Conservation (phyloP, 1,140 invertebrate species). For the Hormaphis cornu region DNA sequence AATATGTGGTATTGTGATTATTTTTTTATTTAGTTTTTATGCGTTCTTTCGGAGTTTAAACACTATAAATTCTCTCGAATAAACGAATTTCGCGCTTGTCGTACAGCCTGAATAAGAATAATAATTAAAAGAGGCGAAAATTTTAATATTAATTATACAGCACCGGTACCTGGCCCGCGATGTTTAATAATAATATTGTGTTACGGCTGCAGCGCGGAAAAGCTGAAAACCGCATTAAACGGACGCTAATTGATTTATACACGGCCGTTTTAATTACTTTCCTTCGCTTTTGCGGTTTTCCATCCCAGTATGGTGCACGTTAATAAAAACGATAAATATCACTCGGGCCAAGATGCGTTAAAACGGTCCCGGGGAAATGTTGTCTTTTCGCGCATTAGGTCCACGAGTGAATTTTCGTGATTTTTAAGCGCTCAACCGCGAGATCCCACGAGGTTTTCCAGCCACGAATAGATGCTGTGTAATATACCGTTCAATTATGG, state of each 20-base stretch:
- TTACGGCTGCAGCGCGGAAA: not conserved
- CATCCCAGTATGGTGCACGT: slow-evolving; percentile 22
- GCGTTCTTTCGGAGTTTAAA: too few species aligned
- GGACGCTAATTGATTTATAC: slow-evolving; percentile 31
- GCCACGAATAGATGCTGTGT: too few species aligned
- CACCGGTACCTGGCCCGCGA: not conserved
- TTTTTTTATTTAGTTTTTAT: too few species aligned
- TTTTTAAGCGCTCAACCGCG: too few species aligned
- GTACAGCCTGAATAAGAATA: not conserved
- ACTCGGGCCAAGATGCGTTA: not conserved
- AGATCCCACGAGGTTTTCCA: too few species aligned
- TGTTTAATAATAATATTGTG: not conserved
- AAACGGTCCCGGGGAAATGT: too few species aligned
- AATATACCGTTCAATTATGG: too few species aligned
- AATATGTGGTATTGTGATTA: too few species aligned
- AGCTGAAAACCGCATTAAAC: slow-evolving; percentile 20
- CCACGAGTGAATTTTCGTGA: too few species aligned
- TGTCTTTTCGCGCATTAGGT: too few species aligned
- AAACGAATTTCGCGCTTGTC: too few species aligned
- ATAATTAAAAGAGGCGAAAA: slow-evolving; percentile 18
- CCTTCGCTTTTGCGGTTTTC: slow-evolving; percentile 8
- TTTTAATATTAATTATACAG: not conserved
- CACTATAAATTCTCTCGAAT: too few species aligned
- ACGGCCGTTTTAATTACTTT: slow-evolving; percentile 26
- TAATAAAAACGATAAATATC: slow-evolving; percentile 32